Evolutionary conservation across 2,888 invertebrate genomes (phyloP).

Genomic region (Heliconius sara): DNA sequence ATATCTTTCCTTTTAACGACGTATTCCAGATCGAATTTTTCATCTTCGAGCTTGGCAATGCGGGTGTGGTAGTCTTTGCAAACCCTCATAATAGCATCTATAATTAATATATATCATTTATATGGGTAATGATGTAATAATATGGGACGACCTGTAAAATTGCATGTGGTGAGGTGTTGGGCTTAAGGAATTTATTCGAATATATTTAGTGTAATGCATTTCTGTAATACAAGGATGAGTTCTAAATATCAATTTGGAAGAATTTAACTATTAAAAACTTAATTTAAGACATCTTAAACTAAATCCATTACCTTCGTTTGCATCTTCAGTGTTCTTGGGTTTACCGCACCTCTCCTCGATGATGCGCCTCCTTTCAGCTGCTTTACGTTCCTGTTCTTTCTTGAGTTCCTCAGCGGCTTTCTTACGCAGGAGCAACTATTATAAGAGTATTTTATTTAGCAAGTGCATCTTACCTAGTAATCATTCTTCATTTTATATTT

Average conservation of each 20-base stretch:
- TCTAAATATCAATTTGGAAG: slow-evolving; percentile 27
- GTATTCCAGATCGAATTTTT: slow-evolving; percentile 99
- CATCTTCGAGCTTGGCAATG: slow-evolving; percentile 94
- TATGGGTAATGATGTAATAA: slow-evolving; percentile 55
- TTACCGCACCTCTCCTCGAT: slow-evolving; percentile 98
- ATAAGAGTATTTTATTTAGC: slow-evolving; percentile 5
- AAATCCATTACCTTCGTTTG: slow-evolving; percentile 92
- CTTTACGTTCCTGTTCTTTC: slow-evolving; percentile 99
- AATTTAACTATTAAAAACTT: slow-evolving; percentile 22
- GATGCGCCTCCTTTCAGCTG: slow-evolving; percentile 98
- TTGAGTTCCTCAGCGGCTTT: slow-evolving; percentile 99
- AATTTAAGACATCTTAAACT: background rate
- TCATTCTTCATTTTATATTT: background rate
- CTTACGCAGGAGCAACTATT: slow-evolving; percentile 98
- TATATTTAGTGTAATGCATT: slow-evolving; percentile 39
- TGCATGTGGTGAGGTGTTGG: slow-evolving; percentile 60
- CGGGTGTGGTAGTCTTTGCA: slow-evolving; percentile 94
- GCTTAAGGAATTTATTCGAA: slow-evolving; percentile 34
- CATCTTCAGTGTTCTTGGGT: slow-evolving; percentile 94
- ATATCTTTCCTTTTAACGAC: slow-evolving; percentile 99
- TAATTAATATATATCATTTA: slow-evolving; percentile 75
- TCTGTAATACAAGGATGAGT: slow-evolving; percentile 31
- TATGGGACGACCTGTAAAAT: slow-evolving; percentile 51
- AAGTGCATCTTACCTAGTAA: background rate
- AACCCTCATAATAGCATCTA: slow-evolving; percentile 90